A percentile compares a stretch with the other conserved stretches of the same genome.
Conservation (phyloP, 2,113 vertebrate species). For the Pelobates fuscus region DNA sequence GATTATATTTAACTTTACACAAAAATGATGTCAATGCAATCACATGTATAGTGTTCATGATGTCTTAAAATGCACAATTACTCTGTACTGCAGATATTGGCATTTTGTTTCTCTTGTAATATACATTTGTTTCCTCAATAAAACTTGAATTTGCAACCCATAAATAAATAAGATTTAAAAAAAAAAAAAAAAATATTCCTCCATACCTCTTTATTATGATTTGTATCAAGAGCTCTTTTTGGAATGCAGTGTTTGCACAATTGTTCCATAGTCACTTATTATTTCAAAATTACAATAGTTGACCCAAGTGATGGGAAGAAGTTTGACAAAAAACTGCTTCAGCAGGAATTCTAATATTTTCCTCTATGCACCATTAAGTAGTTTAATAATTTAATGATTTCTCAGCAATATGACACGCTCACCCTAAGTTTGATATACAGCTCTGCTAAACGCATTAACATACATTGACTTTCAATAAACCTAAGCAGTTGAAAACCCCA, state of each 20-base stretch:
- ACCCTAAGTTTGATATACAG: constrained; percentile 48
- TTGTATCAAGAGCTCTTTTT: constrained; percentile 2
- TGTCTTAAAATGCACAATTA: too few relatives aligned
- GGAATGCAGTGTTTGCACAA: constrained; percentile 47
- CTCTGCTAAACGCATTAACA: constrained; percentile 49
- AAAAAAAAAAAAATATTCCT: too few relatives aligned
- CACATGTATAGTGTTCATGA: too few relatives aligned
- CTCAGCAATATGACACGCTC: constrained; percentile 52
- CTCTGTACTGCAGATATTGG: too few relatives aligned
- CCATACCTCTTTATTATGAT: too few relatives aligned
- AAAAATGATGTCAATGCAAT: too few relatives aligned
- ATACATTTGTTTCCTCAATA: too few relatives aligned
- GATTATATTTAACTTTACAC: too few relatives aligned
- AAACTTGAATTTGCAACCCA: too few relatives aligned
- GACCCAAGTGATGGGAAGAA: constrained; percentile 19
- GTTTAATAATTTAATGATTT: constrained; percentile 57
- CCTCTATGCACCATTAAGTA: constrained; percentile 52
- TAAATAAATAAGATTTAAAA: too few relatives aligned
- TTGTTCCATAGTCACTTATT: constrained; percentile 22
- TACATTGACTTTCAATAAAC: constrained; percentile 55
- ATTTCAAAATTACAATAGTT: constrained; percentile 26
- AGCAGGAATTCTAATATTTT: constrained; percentile 40
- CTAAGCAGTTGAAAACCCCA: constrained; percentile 31
- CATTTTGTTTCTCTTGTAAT: too few relatives aligned
- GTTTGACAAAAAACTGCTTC: constrained; percentile 21